These are phyloP conservation scores for Drosophila littoralis DNA, from an alignment of 1,140 invertebrate genomes.

Conservation along the genomic window DNA sequence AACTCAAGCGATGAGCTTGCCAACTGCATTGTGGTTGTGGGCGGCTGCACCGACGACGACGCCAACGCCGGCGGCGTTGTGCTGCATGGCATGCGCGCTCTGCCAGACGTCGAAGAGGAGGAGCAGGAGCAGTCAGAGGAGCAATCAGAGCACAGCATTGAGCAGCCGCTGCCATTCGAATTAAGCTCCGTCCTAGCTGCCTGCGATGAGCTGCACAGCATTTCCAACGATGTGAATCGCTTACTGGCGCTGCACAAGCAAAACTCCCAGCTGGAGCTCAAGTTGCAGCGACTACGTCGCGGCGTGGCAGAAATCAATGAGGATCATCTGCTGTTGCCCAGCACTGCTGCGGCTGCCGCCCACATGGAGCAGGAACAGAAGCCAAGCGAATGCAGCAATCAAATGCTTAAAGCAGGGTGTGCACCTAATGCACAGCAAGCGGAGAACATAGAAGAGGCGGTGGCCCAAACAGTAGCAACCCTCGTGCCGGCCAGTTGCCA, in stretches of 20 bases:
- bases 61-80: constrained; percentile 64
- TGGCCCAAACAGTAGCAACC: constrained; percentile 14
- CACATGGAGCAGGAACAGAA: constrained; percentile 40
- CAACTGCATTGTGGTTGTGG: constrained; percentile 82
- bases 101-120: constrained; percentile 46
- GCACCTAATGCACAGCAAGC: constrained; percentile 5
- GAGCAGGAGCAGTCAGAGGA: constrained; percentile 5
- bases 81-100: constrained; percentile 68
- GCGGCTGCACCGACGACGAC: constrained; percentile 73
- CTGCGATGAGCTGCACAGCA: constrained; percentile 78
- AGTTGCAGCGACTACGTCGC: constrained; percentile 73
- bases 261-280: constrained; percentile 76
- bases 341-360: constrained; percentile 68
- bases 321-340: constrained; percentile 60
- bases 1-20: constrained; percentile 81
- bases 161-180: constrained; percentile 20
- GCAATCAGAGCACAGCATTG: constrained; percentile 67
- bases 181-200: constrained; percentile 58
- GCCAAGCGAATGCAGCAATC: constrained; percentile 55
- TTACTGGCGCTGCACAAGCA: constrained; percentile 76
- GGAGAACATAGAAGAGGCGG: neutral
- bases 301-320: constrained; percentile 83
- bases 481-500: constrained; percentile 17
- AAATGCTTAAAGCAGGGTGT: constrained; percentile 2
- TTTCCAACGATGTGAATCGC: constrained; percentile 81